phyloP scores from a whole-genome alignment of 2,797 vertebrate genomes.

The Peromyscus nudipes region DNA sequence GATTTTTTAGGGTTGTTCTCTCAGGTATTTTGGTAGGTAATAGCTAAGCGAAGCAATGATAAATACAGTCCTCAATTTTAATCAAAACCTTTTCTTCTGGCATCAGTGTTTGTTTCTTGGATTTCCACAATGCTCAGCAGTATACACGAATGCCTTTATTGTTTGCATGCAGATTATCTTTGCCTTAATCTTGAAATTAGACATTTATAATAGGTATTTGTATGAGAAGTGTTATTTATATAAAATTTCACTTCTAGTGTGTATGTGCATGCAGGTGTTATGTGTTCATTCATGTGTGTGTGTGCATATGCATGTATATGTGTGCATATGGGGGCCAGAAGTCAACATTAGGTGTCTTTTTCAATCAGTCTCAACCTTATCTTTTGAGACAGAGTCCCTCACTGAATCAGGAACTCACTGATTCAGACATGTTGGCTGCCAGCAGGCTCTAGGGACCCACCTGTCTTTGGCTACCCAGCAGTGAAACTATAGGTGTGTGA shows the following conservation, averaged over 20 bases:
- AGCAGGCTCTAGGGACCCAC: background rate
- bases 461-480: background rate
- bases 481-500: background rate
- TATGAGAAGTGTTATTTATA: conserved; percentile 34
- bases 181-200: conserved; percentile 38
- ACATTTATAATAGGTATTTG: conserved; percentile 7
- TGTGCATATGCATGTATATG: too few species aligned
- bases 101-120: conserved; percentile 22
- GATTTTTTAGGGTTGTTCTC: background rate
- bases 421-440: background rate
- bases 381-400: background rate
- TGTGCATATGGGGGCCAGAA: background rate
- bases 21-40: background rate
- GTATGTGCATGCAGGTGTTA: background rate
- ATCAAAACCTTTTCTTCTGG: background rate
- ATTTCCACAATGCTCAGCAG: background rate
- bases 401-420: background rate
- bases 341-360: background rate
- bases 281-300: background rate
- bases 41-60: too few species aligned
- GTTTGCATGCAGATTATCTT: background rate
- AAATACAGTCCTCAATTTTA: background rate
- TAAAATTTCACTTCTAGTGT: conserved; percentile 14
- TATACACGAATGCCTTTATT: background rate
- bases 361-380: background rate